Conservation (phyloP, 2,113 vertebrate species). For the Phasianus colchicus region DNA sequence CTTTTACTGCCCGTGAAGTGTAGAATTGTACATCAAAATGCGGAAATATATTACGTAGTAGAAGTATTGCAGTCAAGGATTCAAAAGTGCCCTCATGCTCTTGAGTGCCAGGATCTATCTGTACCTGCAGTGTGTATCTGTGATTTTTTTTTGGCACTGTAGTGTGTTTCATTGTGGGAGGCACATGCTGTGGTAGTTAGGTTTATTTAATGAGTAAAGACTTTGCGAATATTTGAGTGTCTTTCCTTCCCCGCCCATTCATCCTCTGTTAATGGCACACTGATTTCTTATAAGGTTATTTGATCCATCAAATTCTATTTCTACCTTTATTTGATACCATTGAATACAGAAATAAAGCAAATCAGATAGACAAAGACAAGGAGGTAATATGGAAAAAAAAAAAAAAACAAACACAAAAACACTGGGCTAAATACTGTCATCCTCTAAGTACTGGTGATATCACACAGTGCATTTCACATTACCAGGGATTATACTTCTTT, state of each 20-base stretch:
- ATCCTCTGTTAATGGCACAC: not conserved
- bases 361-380: not conserved
- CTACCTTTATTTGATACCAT: not conserved
- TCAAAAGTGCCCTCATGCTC: not conserved
- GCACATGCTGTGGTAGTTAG: not conserved
- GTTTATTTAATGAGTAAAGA: not conserved
- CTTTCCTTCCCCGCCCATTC: not conserved
- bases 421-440: not conserved
- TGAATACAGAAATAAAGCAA: constrained; percentile 2
- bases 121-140: not conserved
- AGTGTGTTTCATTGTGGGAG: not conserved
- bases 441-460: not conserved
- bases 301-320: not conserved
- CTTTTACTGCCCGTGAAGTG: not conserved
- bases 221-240: not conserved
- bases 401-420: not conserved
- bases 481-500: not conserved
- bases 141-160: not conserved
- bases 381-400: not conserved
- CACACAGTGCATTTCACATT: not conserved
- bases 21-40: not conserved
- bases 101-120: not conserved
- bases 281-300: not conserved
- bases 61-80: not conserved
- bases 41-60: not conserved